Base-by-base conservation (phyloP, 1,140 invertebrate genomes). In the Tetramorium alpestre region DNA sequence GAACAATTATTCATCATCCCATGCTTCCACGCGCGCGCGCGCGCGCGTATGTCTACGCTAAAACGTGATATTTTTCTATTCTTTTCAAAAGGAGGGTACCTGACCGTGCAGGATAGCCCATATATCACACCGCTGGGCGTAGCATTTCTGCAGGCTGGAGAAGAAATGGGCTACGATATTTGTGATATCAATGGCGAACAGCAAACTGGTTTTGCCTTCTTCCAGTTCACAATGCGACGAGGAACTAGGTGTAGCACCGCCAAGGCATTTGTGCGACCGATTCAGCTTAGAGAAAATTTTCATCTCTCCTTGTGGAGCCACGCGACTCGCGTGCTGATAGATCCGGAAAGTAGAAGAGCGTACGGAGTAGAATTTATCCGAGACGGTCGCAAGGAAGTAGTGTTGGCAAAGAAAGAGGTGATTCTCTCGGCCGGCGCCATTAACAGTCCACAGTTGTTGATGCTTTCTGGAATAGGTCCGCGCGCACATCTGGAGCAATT, bases 121-220 rank as follows among this genome's bases (percentile, higher is more conserved):
- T 98, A 97, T 95, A 97, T 97, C 84, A 98, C 98, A 0, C 98
- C 98, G 0, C 94, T 98, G 18, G 98, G 97, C 0, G 95, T 96
- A n/a, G 97, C 97, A 0, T 98, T 98, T 92, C 95, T 99, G 0
- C 97, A 99, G 96, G 98, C 98, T 0, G 98, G 98, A 51, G 96
- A 98, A 93, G 98, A 99, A 93, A 98, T 99, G 97, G 98, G 98
- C 58, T 98, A 98, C 94, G 97, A 98, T 64, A 97, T 98, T 8
- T 91, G 97, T 0, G 97, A 97, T 93, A 95, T 98, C 69, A 98
- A 98, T 94, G 97, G 98, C 8, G 96, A 97, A 0, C 96, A 97
- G 88, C 98, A 98, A 93, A 98, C 98, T 0, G 98, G 98, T 6
- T 98, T 98, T 91, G 96, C 97, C 0, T 96, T 98, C 80, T 98